Evolutionary conservation across 2,113 vertebrate species (phyloP).

Genomic region (Hyperopisus bebe): DNA sequence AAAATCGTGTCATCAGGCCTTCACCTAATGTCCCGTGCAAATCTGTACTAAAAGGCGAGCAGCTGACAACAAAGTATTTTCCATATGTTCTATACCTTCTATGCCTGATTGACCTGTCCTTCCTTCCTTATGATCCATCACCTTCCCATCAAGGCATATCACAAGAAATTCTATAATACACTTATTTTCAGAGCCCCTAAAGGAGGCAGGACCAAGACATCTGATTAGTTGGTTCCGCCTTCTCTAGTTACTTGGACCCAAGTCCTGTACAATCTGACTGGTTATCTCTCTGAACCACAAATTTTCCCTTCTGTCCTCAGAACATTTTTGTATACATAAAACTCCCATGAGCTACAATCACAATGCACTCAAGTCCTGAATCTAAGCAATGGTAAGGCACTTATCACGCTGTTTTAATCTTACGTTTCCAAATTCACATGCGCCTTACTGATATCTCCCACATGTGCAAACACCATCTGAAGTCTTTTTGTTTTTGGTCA

Average conservation of each 20-base stretch:
- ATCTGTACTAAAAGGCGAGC: background rate
- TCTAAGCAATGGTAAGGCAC: background rate
- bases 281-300: no score
- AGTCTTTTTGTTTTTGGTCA: background rate
- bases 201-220: no score
- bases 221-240: no score
- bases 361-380: background rate
- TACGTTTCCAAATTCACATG: background rate
- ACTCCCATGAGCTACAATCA: background rate
- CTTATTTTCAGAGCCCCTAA: background rate
- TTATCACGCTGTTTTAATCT: background rate
- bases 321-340: no score
- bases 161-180: background rate
- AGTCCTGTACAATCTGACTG: no score
- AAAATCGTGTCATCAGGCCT: background rate
- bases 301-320: no score
- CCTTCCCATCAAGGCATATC: background rate
- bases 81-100: background rate
- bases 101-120: background rate
- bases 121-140: background rate
- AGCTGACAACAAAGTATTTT: background rate
- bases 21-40: background rate
- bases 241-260: no score
- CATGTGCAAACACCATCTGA: background rate
- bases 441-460: background rate